These are phyloP conservation scores for Fringilla coelebs DNA, from an alignment of 2,797 vertebrate species.

Conservation along the genomic window DNA sequence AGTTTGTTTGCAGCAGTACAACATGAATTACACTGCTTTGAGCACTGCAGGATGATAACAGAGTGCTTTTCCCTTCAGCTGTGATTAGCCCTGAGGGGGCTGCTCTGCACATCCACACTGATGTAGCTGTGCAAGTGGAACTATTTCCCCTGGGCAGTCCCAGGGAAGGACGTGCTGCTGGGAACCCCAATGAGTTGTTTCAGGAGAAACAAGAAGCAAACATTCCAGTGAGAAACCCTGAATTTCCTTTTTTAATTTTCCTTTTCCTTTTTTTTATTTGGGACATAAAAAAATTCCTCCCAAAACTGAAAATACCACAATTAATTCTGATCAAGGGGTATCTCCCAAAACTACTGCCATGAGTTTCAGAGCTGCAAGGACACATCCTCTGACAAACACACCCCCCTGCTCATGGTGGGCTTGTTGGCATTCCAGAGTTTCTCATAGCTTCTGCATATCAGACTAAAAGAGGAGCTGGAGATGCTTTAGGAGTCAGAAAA, in stretches of 20 bases:
- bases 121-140: accelerated
- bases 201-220: neutral
- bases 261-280: neutral
- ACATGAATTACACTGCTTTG: neutral
- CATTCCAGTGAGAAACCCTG: neutral
- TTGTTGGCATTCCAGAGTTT: neutral
- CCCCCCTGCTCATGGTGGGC: no score
- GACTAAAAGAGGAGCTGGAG: neutral
- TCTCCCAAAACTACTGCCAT: neutral
- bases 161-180: accelerated
- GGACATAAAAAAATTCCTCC: neutral
- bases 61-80: neutral
- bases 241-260: neutral
- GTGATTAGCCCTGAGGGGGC: neutral
- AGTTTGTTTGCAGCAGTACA: neutral
- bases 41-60: neutral
- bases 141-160: neutral
- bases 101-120: neutral
- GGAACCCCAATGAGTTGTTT: neutral
- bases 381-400: neutral
- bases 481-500: neutral
- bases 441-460: neutral
- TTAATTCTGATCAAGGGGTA: neutral
- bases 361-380: neutral
- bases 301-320: neutral